These are phyloP conservation scores for Ctenodactylus gundi DNA, from an alignment of 2,113 vertebrate genomes.

Conservation along the genomic window DNA sequence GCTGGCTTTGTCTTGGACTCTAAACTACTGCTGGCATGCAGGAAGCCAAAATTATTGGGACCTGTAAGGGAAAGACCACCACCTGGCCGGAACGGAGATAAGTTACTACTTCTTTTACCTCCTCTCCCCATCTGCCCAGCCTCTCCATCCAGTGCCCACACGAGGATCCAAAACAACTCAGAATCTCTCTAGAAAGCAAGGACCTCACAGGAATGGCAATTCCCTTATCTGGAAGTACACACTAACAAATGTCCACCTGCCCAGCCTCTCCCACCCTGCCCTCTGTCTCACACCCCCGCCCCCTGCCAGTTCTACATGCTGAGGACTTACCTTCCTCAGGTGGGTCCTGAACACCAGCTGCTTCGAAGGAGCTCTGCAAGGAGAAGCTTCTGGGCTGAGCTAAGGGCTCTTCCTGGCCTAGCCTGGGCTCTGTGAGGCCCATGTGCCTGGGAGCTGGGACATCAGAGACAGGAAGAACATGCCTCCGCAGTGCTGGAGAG, in stretches of 20 bases:
- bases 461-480: constrained; percentile 56
- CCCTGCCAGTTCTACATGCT: neutral
- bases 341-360: neutral
- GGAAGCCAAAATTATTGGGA: constrained; percentile 5
- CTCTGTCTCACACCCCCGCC: rapidly evolving
- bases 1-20: neutral
- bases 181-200: neutral
- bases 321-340: constrained; percentile 59
- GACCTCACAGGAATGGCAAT: neutral
- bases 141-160: neutral
- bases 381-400: neutral
- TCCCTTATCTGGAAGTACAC: neutral
- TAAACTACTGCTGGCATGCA: neutral
- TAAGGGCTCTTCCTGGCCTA: constrained; percentile 3
- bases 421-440: neutral
- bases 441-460: neutral
- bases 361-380: neutral
- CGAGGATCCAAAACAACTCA: neutral
- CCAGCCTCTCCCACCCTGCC: neutral
- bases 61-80: constrained; percentile 17
- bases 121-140: neutral
- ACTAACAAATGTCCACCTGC: neutral
- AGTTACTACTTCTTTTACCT: neutral
- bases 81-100: neutral
- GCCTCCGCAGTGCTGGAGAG: constrained; percentile 55